phyloP scores from a whole-genome alignment of 64 coral and sea anemone genomes.

The Pocillopora verrucosa region DNA sequence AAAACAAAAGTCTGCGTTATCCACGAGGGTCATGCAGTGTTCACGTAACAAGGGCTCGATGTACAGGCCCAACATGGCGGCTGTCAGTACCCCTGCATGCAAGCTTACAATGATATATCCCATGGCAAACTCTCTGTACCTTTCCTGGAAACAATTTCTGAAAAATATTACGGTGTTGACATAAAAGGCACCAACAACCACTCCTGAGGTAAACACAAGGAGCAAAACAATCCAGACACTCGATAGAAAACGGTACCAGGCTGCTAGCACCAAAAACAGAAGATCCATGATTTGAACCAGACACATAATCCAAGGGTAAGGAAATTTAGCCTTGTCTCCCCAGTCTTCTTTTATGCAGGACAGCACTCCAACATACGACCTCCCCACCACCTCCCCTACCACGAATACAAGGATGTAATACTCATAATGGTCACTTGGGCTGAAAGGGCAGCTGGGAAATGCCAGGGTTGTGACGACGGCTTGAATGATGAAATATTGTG shows the following conservation, averaged over 20 bases:
- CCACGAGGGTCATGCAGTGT: slow-evolving; percentile 45
- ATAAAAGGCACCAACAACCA: slow-evolving; percentile 52
- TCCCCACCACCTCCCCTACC: slow-evolving; percentile 52
- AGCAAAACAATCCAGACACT: slow-evolving; percentile 44
- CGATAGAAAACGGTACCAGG: slow-evolving; percentile 83
- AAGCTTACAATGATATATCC: slow-evolving; percentile 42
- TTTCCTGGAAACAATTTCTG: slow-evolving; percentile 18
- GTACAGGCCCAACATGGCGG: slow-evolving; percentile 45
- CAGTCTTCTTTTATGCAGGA: slow-evolving; percentile 28
- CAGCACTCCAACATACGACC: slow-evolving; percentile 56
- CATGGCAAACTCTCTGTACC: slow-evolving; percentile 61
- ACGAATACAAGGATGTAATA: slow-evolving; percentile 63
- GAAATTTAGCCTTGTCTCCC: slow-evolving; percentile 41
- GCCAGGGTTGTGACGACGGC: slow-evolving; percentile 74
- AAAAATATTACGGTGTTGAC: slow-evolving; percentile 58
- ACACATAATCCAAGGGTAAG: slow-evolving; percentile 53
- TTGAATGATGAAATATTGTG: slow-evolving; percentile 72
- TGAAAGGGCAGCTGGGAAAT: slow-evolving; percentile 60
- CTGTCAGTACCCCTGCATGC: slow-evolving; percentile 9
- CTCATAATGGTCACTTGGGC: slow-evolving; percentile 82
- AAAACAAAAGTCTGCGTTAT: slow-evolving; percentile 51
- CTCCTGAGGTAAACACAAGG: slow-evolving; percentile 43
- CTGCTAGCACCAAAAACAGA: slow-evolving; percentile 62
- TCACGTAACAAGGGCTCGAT: slow-evolving; percentile 36
- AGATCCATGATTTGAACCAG: slow-evolving; percentile 41